Conservation (phyloP, 2,797 vertebrate genomes). For the Enteromius unitaeniatus region DNA sequence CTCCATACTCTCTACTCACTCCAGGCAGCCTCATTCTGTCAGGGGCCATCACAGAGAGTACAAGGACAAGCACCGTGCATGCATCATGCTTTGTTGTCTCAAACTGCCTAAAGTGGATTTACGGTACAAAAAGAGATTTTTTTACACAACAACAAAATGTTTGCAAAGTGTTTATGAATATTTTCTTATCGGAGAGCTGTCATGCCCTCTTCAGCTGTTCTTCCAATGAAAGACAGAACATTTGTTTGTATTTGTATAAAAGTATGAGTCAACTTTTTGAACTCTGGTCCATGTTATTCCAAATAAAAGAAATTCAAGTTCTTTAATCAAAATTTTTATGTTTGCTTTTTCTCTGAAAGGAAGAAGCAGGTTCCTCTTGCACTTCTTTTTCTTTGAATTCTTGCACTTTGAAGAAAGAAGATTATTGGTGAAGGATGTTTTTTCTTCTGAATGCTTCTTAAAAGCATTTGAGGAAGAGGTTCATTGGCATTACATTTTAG, state of each 20-base stretch:
- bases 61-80: conserved; percentile 60
- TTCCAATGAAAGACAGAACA: neutral
- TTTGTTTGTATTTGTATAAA: neutral
- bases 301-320: neutral
- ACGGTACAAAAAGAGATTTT: conserved; percentile 2
- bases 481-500: no score
- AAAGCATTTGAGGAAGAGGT: neutral
- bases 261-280: neutral
- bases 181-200: neutral
- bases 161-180: neutral
- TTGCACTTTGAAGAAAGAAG: neutral
- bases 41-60: conserved; percentile 72
- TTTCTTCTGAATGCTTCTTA: neutral
- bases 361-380: neutral
- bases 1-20: conserved; percentile 11
- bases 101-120: conserved; percentile 18
- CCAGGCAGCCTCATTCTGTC: conserved; percentile 78
- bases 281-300: neutral
- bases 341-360: neutral
- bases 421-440: neutral
- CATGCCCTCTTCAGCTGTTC: neutral
- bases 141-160: neutral
- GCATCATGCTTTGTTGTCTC: conserved; percentile 48
- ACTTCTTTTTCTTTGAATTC: conserved; percentile 1
- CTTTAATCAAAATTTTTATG: neutral